Evolutionary conservation across 2,797 vertebrate genomes (phyloP).

Genomic region (Onychomys leucogaster): DNA sequence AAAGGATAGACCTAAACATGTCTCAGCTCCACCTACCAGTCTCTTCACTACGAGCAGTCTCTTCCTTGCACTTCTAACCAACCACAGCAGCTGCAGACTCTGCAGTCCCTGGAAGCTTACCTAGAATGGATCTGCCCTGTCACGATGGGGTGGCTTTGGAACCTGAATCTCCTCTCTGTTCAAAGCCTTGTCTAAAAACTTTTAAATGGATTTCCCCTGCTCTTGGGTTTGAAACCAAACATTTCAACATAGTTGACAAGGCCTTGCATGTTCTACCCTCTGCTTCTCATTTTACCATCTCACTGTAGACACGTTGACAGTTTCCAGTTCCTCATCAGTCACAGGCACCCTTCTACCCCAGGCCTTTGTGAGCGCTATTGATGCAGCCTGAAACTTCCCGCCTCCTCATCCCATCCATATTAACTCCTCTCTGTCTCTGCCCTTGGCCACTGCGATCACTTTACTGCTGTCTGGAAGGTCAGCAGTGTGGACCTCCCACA

Average conservation of each 20-base stretch:
- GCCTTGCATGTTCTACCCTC: not conserved
- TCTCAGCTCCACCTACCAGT: not conserved
- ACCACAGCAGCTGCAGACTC: not conserved
- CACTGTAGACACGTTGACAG: not conserved
- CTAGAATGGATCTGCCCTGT: not conserved
- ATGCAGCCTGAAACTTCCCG: not conserved
- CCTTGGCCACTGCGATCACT: not conserved
- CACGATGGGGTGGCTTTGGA: not conserved
- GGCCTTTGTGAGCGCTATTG: not conserved
- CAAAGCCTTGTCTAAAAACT: not conserved
- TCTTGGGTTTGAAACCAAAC: slow-evolving; percentile 35
- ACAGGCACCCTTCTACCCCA: not conserved
- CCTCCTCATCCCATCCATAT: not conserved
- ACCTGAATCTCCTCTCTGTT: not conserved
- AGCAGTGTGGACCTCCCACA: not conserved
- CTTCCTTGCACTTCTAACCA: not conserved
- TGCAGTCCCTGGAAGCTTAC: not conserved
- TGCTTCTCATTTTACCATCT: not conserved
- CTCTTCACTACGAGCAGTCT: not conserved
- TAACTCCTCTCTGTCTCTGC: not conserved
- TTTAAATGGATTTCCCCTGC: not conserved
- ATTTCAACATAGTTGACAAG: not conserved
- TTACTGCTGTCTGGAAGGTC: not conserved
- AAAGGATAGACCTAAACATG: not conserved
- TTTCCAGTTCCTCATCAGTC: not conserved